Conservation (phyloP, 2,113 vertebrate species). For the Oryzias javanicus region DNA sequence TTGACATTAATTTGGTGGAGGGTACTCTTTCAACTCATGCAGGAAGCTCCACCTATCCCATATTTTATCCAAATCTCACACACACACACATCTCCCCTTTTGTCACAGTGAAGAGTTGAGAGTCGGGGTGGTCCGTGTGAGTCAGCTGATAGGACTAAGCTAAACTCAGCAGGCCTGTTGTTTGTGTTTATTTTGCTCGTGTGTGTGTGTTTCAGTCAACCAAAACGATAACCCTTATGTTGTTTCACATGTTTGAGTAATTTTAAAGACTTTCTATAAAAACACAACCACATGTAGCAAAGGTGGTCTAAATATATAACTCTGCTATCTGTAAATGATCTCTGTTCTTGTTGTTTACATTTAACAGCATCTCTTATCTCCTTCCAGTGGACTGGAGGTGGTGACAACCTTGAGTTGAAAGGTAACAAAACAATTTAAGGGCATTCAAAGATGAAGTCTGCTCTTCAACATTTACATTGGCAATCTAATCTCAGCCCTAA, state of each 20-base stretch:
- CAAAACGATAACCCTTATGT: slow-evolving; percentile 40
- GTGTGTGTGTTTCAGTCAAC: slow-evolving; percentile 33
- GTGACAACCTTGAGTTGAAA: slow-evolving; percentile 48
- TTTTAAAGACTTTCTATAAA: slow-evolving; percentile 56
- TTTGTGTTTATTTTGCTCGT: slow-evolving; percentile 70
- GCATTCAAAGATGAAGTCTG: slow-evolving; percentile 53
- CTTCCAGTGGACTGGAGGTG: slow-evolving; percentile 57
- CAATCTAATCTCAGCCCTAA: slow-evolving; percentile 74
- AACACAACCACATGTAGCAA: slow-evolving; percentile 79
- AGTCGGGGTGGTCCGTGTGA: slow-evolving; percentile 66
- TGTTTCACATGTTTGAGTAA: slow-evolving; percentile 55
- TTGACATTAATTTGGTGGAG: slow-evolving; percentile 64
- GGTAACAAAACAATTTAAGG: slow-evolving; percentile 49
- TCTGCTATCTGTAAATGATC: neutral
- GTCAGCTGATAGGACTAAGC: slow-evolving; percentile 73
- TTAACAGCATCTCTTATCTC: slow-evolving; percentile 31
- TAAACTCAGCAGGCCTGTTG: slow-evolving; percentile 72
- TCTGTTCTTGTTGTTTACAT: neutral
- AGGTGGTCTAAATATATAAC: slow-evolving; percentile 37
- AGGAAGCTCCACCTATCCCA: slow-evolving; percentile 38
- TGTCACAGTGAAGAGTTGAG: slow-evolving; percentile 38
- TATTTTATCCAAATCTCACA: slow-evolving; percentile 1
- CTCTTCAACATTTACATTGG: slow-evolving; percentile 61
- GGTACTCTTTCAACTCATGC: slow-evolving; percentile 27
- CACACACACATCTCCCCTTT: slow-evolving; percentile 17